A percentile compares a stretch with the other conserved stretches of the same genome.
phyloP scores from a whole-genome alignment of 2,888 invertebrate genomes.

The Calameuta idolon region DNA sequence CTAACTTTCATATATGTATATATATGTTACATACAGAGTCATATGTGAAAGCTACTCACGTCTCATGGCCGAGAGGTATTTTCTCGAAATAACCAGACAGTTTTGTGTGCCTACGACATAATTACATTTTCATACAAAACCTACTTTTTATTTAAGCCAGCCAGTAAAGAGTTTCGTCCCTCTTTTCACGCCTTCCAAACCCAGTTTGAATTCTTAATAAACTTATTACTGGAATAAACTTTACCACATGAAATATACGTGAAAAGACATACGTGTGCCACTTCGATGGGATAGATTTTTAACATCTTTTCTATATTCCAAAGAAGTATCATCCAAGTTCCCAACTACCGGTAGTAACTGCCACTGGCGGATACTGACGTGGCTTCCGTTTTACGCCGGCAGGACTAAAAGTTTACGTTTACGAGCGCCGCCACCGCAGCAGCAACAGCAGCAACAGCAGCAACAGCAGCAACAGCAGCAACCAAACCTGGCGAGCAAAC shows the following conservation, averaged over 20 bases:
- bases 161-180: neutral
- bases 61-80: neutral
- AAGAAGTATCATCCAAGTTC: neutral
- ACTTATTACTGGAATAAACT: neutral
- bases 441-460: too few species aligned
- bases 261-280: neutral
- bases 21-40: neutral
- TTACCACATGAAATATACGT: neutral
- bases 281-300: neutral
- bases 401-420: conserved; percentile 40
- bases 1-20: too few species aligned
- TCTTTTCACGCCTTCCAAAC: neutral
- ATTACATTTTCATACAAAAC: conserved; percentile 28
- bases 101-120: conserved; percentile 14
- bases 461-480: conserved; percentile 23
- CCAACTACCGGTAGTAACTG: neutral
- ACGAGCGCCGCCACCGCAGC: conserved; percentile 37
- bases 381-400: conserved; percentile 32
- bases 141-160: neutral
- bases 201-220: neutral
- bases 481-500: conserved; percentile 17
- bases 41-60: neutral
- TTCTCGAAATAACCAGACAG: neutral
- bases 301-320: neutral
- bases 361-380: neutral